Conservation (phyloP, 2,888 invertebrate species). For the Rhagophthalmus giganteus region DNA sequence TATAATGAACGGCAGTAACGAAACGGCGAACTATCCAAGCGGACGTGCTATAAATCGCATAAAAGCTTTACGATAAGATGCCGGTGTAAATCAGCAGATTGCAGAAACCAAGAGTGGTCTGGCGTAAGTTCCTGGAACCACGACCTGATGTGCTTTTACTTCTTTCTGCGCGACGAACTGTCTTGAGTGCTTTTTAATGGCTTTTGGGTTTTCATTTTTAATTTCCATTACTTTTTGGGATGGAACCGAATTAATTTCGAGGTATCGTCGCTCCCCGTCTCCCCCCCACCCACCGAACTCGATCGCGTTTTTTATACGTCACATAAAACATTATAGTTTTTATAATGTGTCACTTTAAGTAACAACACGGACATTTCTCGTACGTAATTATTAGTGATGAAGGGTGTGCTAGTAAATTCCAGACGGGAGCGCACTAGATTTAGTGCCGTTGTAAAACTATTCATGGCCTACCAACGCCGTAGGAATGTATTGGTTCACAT, state of each 20-base stretch:
- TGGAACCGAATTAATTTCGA: no score
- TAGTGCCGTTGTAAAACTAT: slow-evolving; percentile 39
- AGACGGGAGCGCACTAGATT: slow-evolving; percentile 32
- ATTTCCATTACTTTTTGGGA: no score
- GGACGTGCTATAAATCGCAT: slow-evolving; percentile 7
- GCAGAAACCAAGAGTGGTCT: slow-evolving; percentile 27
- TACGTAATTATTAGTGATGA: slow-evolving; percentile 42
- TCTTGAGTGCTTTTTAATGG: neutral
- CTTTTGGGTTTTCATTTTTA: no score
- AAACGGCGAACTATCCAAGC: slow-evolving; percentile 1
- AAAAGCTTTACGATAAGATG: slow-evolving; percentile 16
- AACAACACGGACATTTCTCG: neutral
- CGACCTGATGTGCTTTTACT: slow-evolving; percentile 11
- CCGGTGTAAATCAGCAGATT: slow-evolving; percentile 15
- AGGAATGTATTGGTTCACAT: slow-evolving; percentile 46
- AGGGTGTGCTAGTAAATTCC: slow-evolving; percentile 41
- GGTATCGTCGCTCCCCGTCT: no score
- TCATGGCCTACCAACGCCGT: slow-evolving; percentile 41
- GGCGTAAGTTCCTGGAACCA: slow-evolving; percentile 32
- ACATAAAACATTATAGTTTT: no score
- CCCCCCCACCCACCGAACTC: no score
- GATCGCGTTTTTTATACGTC: no score
- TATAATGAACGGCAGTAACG: neutral
- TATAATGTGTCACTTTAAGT: no score
- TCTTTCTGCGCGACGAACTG: no score